Evolutionary conservation across 2,888 invertebrate genomes (phyloP), one percentile per base, ranked within the genome.

Genomic region (Ophion obscuratus): DNA sequence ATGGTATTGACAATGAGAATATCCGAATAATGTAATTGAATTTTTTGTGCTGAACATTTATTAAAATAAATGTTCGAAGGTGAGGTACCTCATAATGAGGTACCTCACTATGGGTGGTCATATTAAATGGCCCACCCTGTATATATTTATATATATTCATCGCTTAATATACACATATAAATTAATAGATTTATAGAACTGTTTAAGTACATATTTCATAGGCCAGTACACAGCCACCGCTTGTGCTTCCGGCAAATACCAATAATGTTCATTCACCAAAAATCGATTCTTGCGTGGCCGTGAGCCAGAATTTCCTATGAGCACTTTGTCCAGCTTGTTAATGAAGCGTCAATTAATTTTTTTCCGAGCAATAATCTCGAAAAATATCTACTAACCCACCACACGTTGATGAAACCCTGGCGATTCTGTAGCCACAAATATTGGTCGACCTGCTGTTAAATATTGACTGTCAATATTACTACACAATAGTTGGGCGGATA

Each of bases 211-310:
- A 53, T 17, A 53, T 53, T 53, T 53, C 14, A 53, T 53, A 53
- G 53, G 5, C 17, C 53, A 14, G 17, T 53, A 53, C 4, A 53
- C 4, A 53, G 14, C 14, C 14, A 53, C 40, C 40, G 9, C 0
- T 44, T 88, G 83, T 71, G 71, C 76, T 85, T 87, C 86, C 81
- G 64, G 31, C 68, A 62, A 44, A 80, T 85, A 81, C 68, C 70
- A 24, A 85, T 85, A 86, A 74, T 82, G 64, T 87, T 86, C 84
- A 87, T 86, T 88, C 86, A 82, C 84, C 80, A 78, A 87, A 83
- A 88, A 53, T 88, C 83, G 81, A 67, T 17, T 6, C 40, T 67
- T n/a, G 20, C 40, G 67, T 67, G 36, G 17, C 27, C 40, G 40
- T 2, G 67, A 40, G 40, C 53, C 17, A 57, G 9, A 11, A 59